phyloP scores from a whole-genome alignment of 2,113 vertebrate genomes.

The Pseudorasbora parva region DNA sequence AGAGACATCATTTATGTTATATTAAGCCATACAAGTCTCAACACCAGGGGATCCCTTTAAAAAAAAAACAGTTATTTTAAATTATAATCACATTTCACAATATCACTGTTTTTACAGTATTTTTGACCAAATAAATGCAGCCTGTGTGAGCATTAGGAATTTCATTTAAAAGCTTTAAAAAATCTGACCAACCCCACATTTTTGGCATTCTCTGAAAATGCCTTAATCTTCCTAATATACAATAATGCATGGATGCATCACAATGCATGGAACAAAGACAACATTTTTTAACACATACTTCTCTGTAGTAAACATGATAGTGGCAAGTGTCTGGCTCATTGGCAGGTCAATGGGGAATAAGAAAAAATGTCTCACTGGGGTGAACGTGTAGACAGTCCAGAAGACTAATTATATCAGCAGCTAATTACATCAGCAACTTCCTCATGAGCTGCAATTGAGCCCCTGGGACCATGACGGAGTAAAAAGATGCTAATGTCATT shows the following conservation, averaged over 20 bases:
- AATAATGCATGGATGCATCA: too few relatives aligned
- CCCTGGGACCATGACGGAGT: not conserved
- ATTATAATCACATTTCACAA: too few relatives aligned
- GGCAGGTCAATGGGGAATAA: constrained; percentile 65
- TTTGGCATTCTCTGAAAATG: not conserved
- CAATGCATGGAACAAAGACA: too few relatives aligned
- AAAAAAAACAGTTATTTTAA: too few relatives aligned
- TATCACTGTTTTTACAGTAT: not conserved
- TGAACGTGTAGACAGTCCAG: constrained; percentile 20
- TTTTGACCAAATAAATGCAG: not conserved
- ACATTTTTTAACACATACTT: not conserved
- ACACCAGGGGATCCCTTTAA: too few relatives aligned
- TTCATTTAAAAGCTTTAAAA: not conserved
- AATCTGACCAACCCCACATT: not conserved
- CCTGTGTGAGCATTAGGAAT: not conserved
- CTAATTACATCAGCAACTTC: constrained; percentile 50
- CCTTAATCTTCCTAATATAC: not conserved
- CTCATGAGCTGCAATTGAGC: not conserved
- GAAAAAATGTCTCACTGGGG: constrained; percentile 73
- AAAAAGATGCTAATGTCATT: constrained; percentile 19
- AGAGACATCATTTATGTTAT: too few relatives aligned
- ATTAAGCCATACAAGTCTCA: too few relatives aligned
- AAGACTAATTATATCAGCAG: constrained; percentile 23
- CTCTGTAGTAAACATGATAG: constrained; percentile 21
- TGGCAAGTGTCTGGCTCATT: constrained; percentile 69